Base-by-base conservation (phyloP, 2,113 vertebrate species). In the Cranoglanis bouderius region DNA sequence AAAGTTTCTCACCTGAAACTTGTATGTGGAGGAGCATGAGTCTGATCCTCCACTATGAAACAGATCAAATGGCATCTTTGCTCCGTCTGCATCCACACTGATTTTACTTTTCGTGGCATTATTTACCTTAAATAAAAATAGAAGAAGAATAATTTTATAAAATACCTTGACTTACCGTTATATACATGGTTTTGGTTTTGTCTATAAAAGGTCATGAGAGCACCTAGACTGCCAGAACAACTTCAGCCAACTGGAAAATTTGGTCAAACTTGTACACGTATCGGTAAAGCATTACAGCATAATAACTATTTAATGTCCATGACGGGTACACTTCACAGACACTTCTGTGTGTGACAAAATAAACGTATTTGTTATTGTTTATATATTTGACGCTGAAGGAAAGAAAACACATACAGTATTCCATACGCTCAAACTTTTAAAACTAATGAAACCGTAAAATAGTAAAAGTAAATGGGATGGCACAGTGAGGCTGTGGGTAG, bases 1-100 rank as follows among this genome's bases (percentile, higher is more conserved):
- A 38, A 4, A 1, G 32, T 78, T 86, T 85, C 91, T 93, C 93
- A 95, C 95, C 93, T 94, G 93, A 61, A 55, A 78, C 67, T 93
- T 92, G 78, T 87, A 84, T 6, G 90, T 35, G 24, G 91, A 90
- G 84, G 92, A 92, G 32, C 90, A 92, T 18, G 91, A 92, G 80
- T 92, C 92, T 84, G 91, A 72, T 55, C 84, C 91, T 29, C 59
- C 53, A 75, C 55, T 91, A 13, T 93, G 91, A 90, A 90, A 90
- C 18, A 91, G 88, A 80, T 94, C 92, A 88, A 93, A 94, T 13
- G 92, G 92, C 92, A 94, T 92, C 86, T 55, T 94, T 85, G 89
- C 57, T 43, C 91, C 88, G 72, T 63, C 75, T 78, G 82, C 87
- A 89, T 88, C 90, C 90, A 80, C 90, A 78, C 35, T 67, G 84